Evolutionary conservation across 2,888 invertebrate species (phyloP).

Genomic region (Tenthredo livida): DNA sequence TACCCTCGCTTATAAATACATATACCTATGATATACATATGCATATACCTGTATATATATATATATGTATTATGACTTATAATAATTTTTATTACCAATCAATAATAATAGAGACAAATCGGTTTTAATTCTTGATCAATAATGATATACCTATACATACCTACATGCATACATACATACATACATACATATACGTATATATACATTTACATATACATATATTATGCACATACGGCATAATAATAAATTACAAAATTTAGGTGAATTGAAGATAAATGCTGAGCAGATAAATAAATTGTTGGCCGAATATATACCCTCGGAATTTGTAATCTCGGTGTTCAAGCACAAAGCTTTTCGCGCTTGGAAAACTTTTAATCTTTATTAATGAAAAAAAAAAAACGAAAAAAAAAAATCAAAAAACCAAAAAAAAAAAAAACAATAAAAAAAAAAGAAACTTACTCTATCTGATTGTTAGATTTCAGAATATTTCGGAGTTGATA

Average conservation of each 20-base stretch:
- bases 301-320: slow-evolving; percentile 31
- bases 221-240: background rate
- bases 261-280: background rate
- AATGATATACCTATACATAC: background rate
- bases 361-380: slow-evolving; percentile 22
- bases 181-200: background rate
- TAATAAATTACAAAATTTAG: background rate
- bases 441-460: background rate
- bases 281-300: background rate
- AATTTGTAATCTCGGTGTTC: slow-evolving; percentile 29
- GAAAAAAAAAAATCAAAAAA: background rate
- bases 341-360: slow-evolving; percentile 45
- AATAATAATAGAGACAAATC: background rate
- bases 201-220: background rate
- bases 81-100: background rate
- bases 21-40: no score
- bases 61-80: background rate
- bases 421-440: background rate
- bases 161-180: background rate
- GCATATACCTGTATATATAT: background rate
- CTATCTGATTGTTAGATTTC: slow-evolving; percentile 39
- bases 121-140: background rate
- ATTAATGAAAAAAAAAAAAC: background rate
- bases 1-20: background rate
- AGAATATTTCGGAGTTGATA: slow-evolving; percentile 22